Evolutionary conservation across 1,140 invertebrate genomes (phyloP).

Genomic region (Penaeus japonicus): DNA sequence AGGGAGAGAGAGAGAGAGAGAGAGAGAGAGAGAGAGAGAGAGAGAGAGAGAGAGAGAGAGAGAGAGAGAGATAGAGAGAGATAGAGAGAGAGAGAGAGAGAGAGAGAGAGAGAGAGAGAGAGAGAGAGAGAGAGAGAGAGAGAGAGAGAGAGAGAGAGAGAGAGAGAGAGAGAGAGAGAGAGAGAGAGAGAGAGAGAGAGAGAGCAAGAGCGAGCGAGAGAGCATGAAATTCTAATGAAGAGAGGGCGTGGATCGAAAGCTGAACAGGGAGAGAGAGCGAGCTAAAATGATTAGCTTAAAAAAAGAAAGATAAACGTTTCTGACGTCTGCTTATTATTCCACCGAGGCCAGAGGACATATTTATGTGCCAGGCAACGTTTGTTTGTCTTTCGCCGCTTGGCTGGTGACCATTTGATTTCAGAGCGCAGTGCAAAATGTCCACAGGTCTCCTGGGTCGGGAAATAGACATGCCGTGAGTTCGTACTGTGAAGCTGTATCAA

Average conservation of each 20-base stretch:
- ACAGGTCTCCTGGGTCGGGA: too few relatives aligned
- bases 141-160: background rate
- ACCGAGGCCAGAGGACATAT: too few relatives aligned
- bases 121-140: conserved; percentile 7
- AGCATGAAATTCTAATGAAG: background rate
- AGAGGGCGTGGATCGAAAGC: background rate
- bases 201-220: too few relatives aligned
- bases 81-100: background rate
- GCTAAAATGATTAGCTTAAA: background rate
- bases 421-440: too few relatives aligned
- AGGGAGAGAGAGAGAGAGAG: too few relatives aligned
- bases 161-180: background rate
- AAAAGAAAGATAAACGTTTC: background rate
- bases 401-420: too few relatives aligned
- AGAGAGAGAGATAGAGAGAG: background rate
- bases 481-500: too few relatives aligned
- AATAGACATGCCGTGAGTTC: too few relatives aligned
- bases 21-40: background rate
- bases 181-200: too few relatives aligned
- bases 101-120: conserved; percentile 15
- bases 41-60: background rate
- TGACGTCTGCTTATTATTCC: too few relatives aligned
- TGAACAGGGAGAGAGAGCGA: background rate
- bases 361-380: too few relatives aligned
- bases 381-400: too few relatives aligned